Evolutionary conservation across 2,113 vertebrate genomes (phyloP), one percentile per base, ranked within the genome.

Genomic region (Archocentrus centrarchus): DNA sequence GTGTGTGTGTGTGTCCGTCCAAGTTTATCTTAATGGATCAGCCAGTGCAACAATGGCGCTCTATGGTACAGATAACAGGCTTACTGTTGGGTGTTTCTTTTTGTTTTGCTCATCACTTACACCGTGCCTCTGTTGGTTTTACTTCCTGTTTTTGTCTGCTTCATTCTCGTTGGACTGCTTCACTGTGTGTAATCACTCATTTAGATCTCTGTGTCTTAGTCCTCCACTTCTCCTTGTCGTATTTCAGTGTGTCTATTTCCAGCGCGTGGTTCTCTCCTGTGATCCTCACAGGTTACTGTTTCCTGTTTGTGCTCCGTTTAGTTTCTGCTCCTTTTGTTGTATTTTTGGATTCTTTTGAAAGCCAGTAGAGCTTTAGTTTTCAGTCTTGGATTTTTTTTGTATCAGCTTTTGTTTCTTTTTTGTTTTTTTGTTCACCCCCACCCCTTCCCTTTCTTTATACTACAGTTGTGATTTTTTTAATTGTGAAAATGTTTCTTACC

Each of bases 321-420:
- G 44, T 50, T 70, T 70, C 24, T 30, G 44, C 44, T 70, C 44
- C 47, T 24, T 70, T 70, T 70, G 66, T 73, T 32, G 66, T 73
- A 73, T 53, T 73, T 73, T 53, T 73, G 66, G 66, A 73, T 73
- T 53, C 66, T 73, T 53, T 53, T 13, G 24, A 73, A 53, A 73
- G 50, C 17, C 24, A 50, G 44, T 5, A 13, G 6, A 5, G 66
- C 47, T 53, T 53, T 53, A 70, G 24, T 32, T 47, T 70, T 70
- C 44, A 7, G 10, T 53, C 66, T 32, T 32, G 44, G 66, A 53
- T 73, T 53, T 53, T 20, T 73, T 73, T 32, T 32, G 18, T 70
- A 2, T 70, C 17, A 44, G 30, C 47, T 30, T 73, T 53, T 73
- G 6, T 8, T 53, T 15, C 6, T 30, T 15, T 73, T 73, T 73